phyloP scores from a whole-genome alignment of 2,888 invertebrate genomes.

The Xestia sexstrigata region DNA sequence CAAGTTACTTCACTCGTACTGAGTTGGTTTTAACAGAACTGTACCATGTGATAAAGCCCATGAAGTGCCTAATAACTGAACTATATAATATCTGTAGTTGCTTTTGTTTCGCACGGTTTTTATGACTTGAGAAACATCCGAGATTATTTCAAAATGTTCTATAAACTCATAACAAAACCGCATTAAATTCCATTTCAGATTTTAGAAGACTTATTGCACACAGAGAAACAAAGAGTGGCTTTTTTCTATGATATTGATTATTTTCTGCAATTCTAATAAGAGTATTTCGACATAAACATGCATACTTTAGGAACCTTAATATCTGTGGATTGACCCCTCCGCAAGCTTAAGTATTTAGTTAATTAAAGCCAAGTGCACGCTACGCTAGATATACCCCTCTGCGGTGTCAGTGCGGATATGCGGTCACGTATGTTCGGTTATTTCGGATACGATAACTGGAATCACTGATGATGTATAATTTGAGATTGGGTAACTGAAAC shows the following conservation, averaged over 20 bases:
- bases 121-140: neutral
- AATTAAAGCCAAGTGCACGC: constrained; percentile 58
- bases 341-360: constrained; percentile 63
- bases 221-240: neutral
- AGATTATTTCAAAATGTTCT: no score
- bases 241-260: neutral
- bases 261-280: neutral
- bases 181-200: neutral
- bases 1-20: neutral
- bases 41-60: no score
- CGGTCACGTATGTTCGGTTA: constrained; percentile 50
- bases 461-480: constrained; percentile 39
- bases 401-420: constrained; percentile 53
- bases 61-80: neutral
- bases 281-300: constrained; percentile 2
- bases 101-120: neutral
- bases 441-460: constrained; percentile 53
- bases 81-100: neutral
- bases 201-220: neutral
- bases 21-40: no score
- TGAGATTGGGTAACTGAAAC: neutral
- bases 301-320: constrained; percentile 3
- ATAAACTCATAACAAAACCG: no score
- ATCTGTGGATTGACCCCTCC: constrained; percentile 27
- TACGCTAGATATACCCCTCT: constrained; percentile 39